Percentiles rank a stretch among this genome's conserved stretches.
phyloP scores from a whole-genome alignment of 2,888 invertebrate genomes.

The Diaperis boleti region DNA sequence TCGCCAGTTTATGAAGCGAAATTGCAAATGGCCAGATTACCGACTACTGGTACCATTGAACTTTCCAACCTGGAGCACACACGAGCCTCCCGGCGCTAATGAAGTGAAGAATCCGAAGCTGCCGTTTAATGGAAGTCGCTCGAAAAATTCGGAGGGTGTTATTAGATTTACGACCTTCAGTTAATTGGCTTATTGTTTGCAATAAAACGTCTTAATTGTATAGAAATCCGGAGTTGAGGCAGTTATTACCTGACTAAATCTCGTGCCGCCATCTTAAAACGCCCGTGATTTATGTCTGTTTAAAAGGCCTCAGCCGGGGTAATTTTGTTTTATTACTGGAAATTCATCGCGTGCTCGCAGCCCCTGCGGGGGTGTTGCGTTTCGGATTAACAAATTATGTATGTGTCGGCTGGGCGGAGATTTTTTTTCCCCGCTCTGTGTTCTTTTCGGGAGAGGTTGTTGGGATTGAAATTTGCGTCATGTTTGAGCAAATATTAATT shows the following conservation, averaged over 20 bases:
- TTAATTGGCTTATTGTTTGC: constrained; percentile 34
- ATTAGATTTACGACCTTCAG: constrained; percentile 24
- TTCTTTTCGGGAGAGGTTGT: constrained; percentile 8
- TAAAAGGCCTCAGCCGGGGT: constrained; percentile 30
- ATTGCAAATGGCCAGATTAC: too few relatives aligned
- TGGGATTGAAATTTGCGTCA: constrained; percentile 14
- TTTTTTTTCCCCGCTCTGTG: constrained; percentile 17
- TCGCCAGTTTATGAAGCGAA: too few relatives aligned
- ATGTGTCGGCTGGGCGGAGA: constrained; percentile 5
- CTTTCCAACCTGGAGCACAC: too few relatives aligned
- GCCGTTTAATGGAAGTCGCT: constrained; percentile 8
- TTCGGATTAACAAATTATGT: constrained; percentile 34
- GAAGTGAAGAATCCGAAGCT: constrained; percentile 23
- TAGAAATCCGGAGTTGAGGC: constrained; percentile 15
- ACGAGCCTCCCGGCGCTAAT: too few relatives aligned
- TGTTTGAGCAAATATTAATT: constrained; percentile 30
- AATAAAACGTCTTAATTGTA: constrained; percentile 35
- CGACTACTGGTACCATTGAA: too few relatives aligned
- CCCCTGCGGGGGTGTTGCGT: constrained; percentile 22
- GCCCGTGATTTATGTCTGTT: constrained; percentile 27
- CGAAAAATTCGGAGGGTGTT: constrained; percentile 12
- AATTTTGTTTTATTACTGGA: constrained; percentile 37
- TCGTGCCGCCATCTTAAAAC: constrained; percentile 22
- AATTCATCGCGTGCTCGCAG: constrained; percentile 18
- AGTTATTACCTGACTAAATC: constrained; percentile 35